Evolutionary conservation across 2,888 invertebrate genomes (phyloP).

Genomic region (Serripes groenlandicus): DNA sequence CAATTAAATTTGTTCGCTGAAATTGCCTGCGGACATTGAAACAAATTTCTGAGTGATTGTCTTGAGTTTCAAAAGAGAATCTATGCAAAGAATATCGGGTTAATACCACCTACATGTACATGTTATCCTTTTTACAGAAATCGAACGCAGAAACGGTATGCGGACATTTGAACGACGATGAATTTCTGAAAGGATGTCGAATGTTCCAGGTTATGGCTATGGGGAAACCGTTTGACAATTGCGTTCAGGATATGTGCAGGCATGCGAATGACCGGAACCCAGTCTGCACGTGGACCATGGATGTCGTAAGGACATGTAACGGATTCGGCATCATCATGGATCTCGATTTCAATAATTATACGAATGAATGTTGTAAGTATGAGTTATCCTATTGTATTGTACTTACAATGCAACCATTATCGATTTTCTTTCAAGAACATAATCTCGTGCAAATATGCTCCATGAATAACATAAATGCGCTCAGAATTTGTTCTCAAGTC

Average conservation of each 20-base stretch:
- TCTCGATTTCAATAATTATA: conserved; percentile 22
- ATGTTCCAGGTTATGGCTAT: neutral
- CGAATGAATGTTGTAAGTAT: conserved; percentile 31
- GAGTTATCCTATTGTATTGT: neutral
- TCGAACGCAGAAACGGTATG: conserved; percentile 5
- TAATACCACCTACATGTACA: no score
- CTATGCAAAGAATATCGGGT: no score
- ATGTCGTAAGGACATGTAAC: conserved; percentile 33
- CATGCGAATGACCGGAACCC: neutral
- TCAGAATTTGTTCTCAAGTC: no score
- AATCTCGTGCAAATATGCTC: no score
- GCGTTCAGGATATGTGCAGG: conserved; percentile 5
- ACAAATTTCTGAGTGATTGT: no score
- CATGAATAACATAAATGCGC: no score
- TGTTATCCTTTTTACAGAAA: conserved; percentile 14
- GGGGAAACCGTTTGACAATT: neutral
- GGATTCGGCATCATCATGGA: conserved; percentile 4
- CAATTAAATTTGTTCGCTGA: no score
- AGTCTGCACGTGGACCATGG: conserved; percentile 51
- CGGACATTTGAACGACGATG: conserved; percentile 22
- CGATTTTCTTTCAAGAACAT: no score
- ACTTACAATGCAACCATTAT: no score
- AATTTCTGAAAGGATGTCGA: conserved; percentile 17
- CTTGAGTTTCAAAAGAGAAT: no score
- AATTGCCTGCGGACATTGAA: no score